A percentile compares a stretch with the other conserved stretches of the same genome.
These are phyloP conservation scores for Turdus rufiventris DNA, from an alignment of 2,113 vertebrate species.

Conservation along the genomic window DNA sequence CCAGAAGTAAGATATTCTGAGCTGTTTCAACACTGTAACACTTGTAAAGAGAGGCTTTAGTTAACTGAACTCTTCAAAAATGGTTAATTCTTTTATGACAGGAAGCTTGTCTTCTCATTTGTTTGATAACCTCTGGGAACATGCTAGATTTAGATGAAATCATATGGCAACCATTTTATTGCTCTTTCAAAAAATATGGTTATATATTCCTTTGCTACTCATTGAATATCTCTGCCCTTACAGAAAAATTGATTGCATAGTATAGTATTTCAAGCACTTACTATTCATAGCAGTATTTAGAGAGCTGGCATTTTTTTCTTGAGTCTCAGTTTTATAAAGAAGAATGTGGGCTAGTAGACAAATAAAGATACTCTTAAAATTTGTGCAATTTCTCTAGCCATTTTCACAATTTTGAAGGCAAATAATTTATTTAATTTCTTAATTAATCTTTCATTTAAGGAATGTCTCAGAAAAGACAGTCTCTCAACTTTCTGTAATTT, in stretches of 20 bases:
- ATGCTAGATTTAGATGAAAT: not conserved
- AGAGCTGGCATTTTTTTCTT: rapidly evolving
- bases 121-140: not conserved
- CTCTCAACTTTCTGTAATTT: not conserved
- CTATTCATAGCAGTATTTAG: not conserved
- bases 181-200: not conserved
- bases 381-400: not conserved
- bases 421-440: not conserved
- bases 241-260: not conserved
- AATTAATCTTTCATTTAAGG: not conserved
- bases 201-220: not conserved
- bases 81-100: not conserved
- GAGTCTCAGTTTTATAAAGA: not conserved
- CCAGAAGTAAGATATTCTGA: not conserved
- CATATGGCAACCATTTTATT: not conserved
- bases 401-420: not conserved
- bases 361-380: not conserved
- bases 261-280: not conserved
- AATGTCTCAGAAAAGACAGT: not conserved
- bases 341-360: not conserved
- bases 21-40: not conserved
- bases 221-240: not conserved
- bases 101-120: not conserved
- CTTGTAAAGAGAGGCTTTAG: not conserved
- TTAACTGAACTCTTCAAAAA: not conserved